phyloP scores from a whole-genome alignment of 2,797 vertebrate species.

The Sebastolobus altivelis region DNA sequence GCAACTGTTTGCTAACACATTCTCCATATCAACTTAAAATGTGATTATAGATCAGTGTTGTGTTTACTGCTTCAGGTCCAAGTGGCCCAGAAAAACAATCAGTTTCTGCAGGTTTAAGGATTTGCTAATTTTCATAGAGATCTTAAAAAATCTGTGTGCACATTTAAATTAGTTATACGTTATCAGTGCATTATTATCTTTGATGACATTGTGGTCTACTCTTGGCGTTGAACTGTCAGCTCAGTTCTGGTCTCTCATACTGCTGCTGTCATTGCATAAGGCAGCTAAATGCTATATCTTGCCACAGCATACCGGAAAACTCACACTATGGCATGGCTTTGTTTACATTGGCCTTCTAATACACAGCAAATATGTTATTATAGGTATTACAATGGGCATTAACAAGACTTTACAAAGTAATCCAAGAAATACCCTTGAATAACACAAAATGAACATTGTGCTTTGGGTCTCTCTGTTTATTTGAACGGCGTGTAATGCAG shows the following conservation, averaged over 20 bases:
- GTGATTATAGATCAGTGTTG: too few species aligned
- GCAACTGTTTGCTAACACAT: not conserved
- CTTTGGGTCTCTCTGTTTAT: slow-evolving; percentile 75
- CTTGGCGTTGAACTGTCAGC: not conserved
- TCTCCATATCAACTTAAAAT: not conserved
- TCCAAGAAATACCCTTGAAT: slow-evolving; percentile 73
- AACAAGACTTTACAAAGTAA: slow-evolving; percentile 73
- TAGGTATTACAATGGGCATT: slow-evolving; percentile 60
- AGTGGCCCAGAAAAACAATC: too few species aligned
- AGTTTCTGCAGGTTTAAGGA: too few species aligned
- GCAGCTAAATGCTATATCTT: not conserved
- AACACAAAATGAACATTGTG: slow-evolving; percentile 65
- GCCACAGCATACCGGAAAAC: not conserved
- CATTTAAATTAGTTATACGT: not conserved
- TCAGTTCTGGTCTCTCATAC: not conserved
- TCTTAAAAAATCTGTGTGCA: not conserved
- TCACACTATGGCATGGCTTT: slow-evolving; percentile 4
- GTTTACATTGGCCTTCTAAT: slow-evolving; percentile 51
- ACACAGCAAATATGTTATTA: slow-evolving; percentile 41
- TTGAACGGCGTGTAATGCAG: slow-evolving; percentile 64
- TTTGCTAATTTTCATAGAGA: too few species aligned
- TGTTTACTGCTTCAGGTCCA: not conserved
- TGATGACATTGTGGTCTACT: not conserved
- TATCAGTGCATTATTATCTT: not conserved
- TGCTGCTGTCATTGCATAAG: not conserved